These are phyloP conservation scores for Aporophyla nigra DNA, from an alignment of 2,888 invertebrate species.

Conservation along the genomic window DNA sequence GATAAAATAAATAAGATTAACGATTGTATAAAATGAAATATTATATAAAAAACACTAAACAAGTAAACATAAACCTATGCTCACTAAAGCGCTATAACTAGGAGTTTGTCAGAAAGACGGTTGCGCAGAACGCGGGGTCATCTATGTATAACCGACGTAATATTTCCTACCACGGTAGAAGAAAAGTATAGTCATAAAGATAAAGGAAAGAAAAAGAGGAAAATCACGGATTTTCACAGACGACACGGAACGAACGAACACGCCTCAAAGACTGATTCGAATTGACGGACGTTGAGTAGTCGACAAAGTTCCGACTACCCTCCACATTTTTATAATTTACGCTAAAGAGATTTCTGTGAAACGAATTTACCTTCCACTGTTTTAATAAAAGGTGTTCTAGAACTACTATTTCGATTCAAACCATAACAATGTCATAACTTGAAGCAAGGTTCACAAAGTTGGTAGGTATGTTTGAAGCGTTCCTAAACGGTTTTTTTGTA, in stretches of 20 bases:
- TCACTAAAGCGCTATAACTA: constrained; percentile 67
- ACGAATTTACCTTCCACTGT: constrained; percentile 46
- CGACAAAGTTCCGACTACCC: constrained; percentile 72
- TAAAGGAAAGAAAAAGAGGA: constrained; percentile 62
- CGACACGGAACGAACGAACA: constrained; percentile 75
- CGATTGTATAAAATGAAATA: constrained; percentile 68
- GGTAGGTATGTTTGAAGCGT: neutral
- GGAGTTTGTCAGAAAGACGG: constrained; percentile 74
- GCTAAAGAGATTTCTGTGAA: neutral
- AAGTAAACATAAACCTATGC: constrained; percentile 67
- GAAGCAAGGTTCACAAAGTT: constrained; percentile 23
- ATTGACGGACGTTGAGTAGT: constrained; percentile 46
- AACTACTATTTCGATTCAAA: constrained; percentile 43
- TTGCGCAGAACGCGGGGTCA: constrained; percentile 60
- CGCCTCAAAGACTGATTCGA: constrained; percentile 81
- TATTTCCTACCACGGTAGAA: constrained; percentile 59
- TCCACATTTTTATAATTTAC: constrained; percentile 50
- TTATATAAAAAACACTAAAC: constrained; percentile 69
- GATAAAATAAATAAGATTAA: constrained; percentile 69
- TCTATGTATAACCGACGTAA: constrained; percentile 41
- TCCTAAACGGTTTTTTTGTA: neutral
- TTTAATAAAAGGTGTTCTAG: constrained; percentile 50
- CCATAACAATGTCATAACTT: constrained; percentile 11
- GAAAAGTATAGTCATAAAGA: constrained; percentile 45
- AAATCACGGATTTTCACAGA: constrained; percentile 68